Base-by-base conservation (phyloP, 2,888 invertebrate genomes). In the Zaprionus obscuricornis region DNA sequence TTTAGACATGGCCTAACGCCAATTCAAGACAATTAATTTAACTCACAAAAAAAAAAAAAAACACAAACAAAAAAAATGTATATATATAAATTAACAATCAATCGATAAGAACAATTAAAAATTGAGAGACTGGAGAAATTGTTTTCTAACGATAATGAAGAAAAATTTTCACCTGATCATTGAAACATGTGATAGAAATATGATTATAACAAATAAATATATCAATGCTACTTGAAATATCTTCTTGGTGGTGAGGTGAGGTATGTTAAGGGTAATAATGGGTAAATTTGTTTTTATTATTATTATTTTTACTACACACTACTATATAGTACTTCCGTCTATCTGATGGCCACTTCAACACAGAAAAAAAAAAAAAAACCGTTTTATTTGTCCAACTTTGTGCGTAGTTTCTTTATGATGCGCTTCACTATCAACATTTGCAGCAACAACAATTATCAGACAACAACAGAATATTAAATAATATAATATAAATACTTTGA, bases 291-390 rank as follows among this genome's bases (percentile, higher is more conserved):
- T n/a, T n/a, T n/a, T n/a, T n/a, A n/a, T n/a, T n/a, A n/a, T n/a
- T n/a, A n/a, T n/a, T n/a, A n/a, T n/a, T 49, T 51, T 24, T n/a
- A n/a, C n/a, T n/a, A n/a, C n/a, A n/a, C n/a, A n/a, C n/a, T n/a
- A n/a, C n/a, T n/a, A n/a, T n/a, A n/a, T n/a, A n/a, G n/a, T n/a
- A 36, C 55, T 69, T 69, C 68, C 68, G 66, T 51, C 68, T 71
- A 50, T 34, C 20, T 16, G 16, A 54, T 37, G 39, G 14, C 29
- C 60, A 60, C 68, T 71, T 60, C 49, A 71, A n/a, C 18, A 52
- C 22, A 7, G 4, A 22, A n/a, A n/a, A n/a, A n/a, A n/a, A n/a
- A n/a, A n/a, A n/a, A n/a, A n/a, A n/a, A n/a, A n/a, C n/a, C n/a
- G n/a, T n/a, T 22, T 36, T 65, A 54, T 54, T 68, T 64, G 65